Percentiles rank a stretch among this genome's conserved stretches.
phyloP scores from a whole-genome alignment of 2,888 invertebrate genomes.

The Protonemura montana region DNA sequence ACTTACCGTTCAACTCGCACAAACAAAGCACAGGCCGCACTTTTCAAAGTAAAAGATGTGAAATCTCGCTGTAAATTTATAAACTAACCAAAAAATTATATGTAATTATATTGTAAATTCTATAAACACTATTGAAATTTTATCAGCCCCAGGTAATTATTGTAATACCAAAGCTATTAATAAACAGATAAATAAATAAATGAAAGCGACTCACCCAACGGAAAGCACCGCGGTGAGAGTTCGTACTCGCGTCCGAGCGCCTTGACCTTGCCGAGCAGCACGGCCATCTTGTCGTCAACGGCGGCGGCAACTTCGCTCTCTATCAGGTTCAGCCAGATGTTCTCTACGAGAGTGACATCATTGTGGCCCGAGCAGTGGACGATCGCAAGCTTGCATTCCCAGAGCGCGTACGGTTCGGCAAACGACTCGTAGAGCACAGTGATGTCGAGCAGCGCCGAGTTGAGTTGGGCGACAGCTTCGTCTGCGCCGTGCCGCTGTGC shows the following conservation, averaged over 20 bases:
- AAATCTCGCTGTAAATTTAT: too few relatives aligned
- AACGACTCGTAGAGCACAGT: slow-evolving; percentile 85
- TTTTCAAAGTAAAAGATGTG: too few relatives aligned
- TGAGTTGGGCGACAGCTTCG: slow-evolving; percentile 74
- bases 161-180: too few relatives aligned
- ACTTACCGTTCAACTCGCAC: too few relatives aligned
- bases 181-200: too few relatives aligned
- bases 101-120: too few relatives aligned
- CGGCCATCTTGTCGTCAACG: slow-evolving; percentile 67
- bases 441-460: slow-evolving; percentile 61
- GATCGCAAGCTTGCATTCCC: slow-evolving; percentile 94
- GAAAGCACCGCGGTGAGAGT: slow-evolving; percentile 86
- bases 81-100: too few relatives aligned
- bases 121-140: too few relatives aligned
- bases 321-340: slow-evolving; percentile 89
- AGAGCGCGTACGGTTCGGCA: slow-evolving; percentile 87
- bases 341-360: slow-evolving; percentile 86
- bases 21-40: too few relatives aligned
- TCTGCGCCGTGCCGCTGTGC: slow-evolving; percentile 51
- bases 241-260: slow-evolving; percentile 79
- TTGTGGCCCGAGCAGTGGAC: slow-evolving; percentile 94
- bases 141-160: too few relatives aligned
- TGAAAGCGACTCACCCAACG: slow-evolving; percentile 74
- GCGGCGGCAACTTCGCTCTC: slow-evolving; percentile 56
- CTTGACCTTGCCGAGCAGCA: slow-evolving; percentile 79